phyloP scores from a whole-genome alignment of 23 tunicate species.

The Halocynthia aurantium region DNA sequence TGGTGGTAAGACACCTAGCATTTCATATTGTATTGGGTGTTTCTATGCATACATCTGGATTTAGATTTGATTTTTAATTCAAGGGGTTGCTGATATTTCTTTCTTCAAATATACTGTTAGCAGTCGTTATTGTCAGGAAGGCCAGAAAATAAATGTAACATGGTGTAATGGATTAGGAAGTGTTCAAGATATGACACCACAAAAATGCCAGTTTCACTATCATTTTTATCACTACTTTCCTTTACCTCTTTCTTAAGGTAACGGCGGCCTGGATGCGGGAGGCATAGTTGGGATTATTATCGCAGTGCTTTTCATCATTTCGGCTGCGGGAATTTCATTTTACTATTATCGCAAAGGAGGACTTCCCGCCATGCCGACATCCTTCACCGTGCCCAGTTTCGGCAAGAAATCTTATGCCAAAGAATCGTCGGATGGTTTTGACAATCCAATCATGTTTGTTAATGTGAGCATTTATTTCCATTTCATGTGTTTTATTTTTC shows the following conservation, averaged over 20 bases:
- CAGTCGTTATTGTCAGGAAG: too few relatives aligned
- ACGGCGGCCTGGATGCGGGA: constrained; percentile 56
- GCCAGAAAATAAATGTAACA: too few relatives aligned
- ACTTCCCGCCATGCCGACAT: constrained; percentile 4
- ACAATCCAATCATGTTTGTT: constrained; percentile 45
- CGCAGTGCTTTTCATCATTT: constrained; percentile 54
- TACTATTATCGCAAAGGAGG: constrained; percentile 26
- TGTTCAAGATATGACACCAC: too few relatives aligned
- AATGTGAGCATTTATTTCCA: constrained; percentile 23
- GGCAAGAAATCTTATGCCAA: constrained; percentile 10
- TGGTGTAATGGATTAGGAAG: neutral
- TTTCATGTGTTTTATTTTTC: too few relatives aligned
- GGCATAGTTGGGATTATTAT: constrained; percentile 73
- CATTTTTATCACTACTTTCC: neutral
- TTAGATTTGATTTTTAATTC: too few relatives aligned
- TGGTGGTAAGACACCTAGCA: too few relatives aligned
- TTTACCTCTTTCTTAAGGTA: constrained; percentile 10
- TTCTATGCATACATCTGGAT: too few relatives aligned
- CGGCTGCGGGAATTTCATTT: constrained; percentile 36
- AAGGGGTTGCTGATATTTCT: too few relatives aligned
- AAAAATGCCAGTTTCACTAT: too few relatives aligned
- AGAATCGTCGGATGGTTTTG: constrained; percentile 34
- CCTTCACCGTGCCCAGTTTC: constrained; percentile 10
- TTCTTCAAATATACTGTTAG: too few relatives aligned
- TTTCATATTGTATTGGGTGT: too few relatives aligned